These are phyloP conservation scores for Sebastes schlegelii DNA, from an alignment of 2,113 vertebrate species.

Conservation along the genomic window DNA sequence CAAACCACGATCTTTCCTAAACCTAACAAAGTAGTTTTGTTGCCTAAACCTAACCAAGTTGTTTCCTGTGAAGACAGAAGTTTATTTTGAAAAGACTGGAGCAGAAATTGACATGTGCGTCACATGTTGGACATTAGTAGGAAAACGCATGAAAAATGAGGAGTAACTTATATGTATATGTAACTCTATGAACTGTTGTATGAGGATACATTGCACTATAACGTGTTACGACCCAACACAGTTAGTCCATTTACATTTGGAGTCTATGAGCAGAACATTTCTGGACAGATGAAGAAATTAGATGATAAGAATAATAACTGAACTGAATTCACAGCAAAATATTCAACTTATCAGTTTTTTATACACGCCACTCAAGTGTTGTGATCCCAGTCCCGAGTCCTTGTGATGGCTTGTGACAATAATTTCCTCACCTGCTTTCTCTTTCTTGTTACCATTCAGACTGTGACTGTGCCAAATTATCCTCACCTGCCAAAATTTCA, in stretches of 20 bases:
- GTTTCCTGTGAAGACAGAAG: too few species aligned
- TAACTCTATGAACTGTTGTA: too few species aligned
- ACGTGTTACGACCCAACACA: not conserved
- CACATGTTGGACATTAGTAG: too few species aligned
- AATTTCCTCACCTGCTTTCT: conserved; percentile 47
- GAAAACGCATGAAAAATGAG: too few species aligned
- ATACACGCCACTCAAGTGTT: conserved; percentile 32
- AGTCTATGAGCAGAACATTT: not conserved
- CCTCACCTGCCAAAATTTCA: conserved; percentile 69
- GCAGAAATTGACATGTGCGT: too few species aligned
- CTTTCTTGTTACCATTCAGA: conserved; percentile 59
- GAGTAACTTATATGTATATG: too few species aligned
- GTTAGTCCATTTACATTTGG: not conserved
- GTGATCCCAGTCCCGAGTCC: conserved; percentile 18
- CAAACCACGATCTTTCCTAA: too few species aligned
- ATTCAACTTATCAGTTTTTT: not conserved
- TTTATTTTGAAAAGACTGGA: too few species aligned
- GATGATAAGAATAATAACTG: conserved; percentile 4
- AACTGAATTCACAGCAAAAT: conserved; percentile 5
- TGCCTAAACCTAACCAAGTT: too few species aligned
- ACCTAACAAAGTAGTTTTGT: too few species aligned
- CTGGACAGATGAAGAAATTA: not conserved
- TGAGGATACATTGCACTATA: not conserved
- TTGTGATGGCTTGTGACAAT: conserved; percentile 52
- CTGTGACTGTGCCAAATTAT: conserved; percentile 62